phyloP scores from a whole-genome alignment of 2,888 invertebrate species.

The Congeria kusceri region DNA sequence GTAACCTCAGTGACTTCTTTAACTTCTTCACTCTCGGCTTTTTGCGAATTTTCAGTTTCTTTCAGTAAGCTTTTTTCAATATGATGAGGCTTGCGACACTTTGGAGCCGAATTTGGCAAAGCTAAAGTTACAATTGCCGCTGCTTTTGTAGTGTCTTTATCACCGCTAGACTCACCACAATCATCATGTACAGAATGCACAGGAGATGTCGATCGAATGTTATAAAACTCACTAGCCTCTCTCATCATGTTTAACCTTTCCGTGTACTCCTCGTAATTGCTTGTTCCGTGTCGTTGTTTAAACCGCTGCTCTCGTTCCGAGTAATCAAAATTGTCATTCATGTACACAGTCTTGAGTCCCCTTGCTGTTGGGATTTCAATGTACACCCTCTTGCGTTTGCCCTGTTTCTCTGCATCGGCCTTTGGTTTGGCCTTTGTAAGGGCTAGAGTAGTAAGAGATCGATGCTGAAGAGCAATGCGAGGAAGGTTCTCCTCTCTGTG shows the following conservation, averaged over 20 bases:
- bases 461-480: slow-evolving; percentile 29
- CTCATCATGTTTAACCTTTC: slow-evolving; percentile 35
- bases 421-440: slow-evolving; percentile 30
- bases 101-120: slow-evolving; percentile 27
- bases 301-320: slow-evolving; percentile 20
- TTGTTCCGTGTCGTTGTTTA: slow-evolving; percentile 23
- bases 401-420: slow-evolving; percentile 3
- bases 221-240: slow-evolving; percentile 11
- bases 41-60: neutral
- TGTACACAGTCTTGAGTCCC: slow-evolving; percentile 50
- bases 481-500: slow-evolving; percentile 43
- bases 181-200: neutral
- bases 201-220: neutral
- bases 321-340: slow-evolving; percentile 47
- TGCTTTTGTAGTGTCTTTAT: slow-evolving; percentile 35
- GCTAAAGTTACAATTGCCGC: slow-evolving; percentile 47
- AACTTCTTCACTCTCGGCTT: neutral
- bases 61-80: slow-evolving; percentile 4
- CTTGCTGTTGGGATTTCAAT: slow-evolving; percentile 32
- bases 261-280: slow-evolving; percentile 47
- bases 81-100: slow-evolving; percentile 17
- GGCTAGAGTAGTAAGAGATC: slow-evolving; percentile 41
- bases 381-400: slow-evolving; percentile 20
- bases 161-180: neutral
- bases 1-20: neutral